phyloP scores from a whole-genome alignment of 2,797 vertebrate genomes.

The Megaceryle alcyon region DNA sequence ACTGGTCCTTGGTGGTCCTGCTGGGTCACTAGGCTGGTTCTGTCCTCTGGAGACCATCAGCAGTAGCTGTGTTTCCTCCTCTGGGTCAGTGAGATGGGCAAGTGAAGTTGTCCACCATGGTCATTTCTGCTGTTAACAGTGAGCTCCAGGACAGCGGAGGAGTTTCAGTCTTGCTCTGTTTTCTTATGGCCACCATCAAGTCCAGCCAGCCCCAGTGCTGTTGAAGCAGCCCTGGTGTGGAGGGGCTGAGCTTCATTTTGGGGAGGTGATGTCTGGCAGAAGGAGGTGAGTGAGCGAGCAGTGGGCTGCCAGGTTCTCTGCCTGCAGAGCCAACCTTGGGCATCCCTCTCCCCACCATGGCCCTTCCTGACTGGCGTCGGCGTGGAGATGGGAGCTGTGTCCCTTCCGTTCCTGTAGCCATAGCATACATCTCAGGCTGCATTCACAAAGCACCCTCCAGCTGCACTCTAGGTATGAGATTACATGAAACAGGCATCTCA shows the following conservation, averaged over 20 bases:
- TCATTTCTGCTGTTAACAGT: background rate
- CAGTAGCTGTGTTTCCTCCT: background rate
- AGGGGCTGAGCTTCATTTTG: fast-evolving
- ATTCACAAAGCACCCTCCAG: background rate
- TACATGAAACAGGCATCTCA: background rate
- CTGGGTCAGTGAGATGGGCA: background rate
- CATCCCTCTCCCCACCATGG: background rate
- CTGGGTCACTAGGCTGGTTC: background rate
- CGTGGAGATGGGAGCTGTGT: fast-evolving
- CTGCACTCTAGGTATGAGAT: background rate
- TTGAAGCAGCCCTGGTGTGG: background rate
- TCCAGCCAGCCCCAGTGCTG: background rate
- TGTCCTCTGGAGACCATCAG: background rate
- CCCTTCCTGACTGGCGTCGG: background rate
- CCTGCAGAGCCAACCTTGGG: fast-evolving
- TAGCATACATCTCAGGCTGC: fast-evolving
- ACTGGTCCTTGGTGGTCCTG: background rate
- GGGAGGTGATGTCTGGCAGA: background rate
- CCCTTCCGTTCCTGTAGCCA: fast-evolving
- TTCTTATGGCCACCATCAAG: background rate
- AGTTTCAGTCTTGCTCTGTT: background rate
- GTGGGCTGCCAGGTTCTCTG: background rate
- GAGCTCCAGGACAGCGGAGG: background rate
- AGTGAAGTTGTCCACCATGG: background rate
- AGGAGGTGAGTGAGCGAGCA: background rate